Base-by-base conservation (phyloP, 2,888 invertebrate species). In the Agriopis aurantiaria region DNA sequence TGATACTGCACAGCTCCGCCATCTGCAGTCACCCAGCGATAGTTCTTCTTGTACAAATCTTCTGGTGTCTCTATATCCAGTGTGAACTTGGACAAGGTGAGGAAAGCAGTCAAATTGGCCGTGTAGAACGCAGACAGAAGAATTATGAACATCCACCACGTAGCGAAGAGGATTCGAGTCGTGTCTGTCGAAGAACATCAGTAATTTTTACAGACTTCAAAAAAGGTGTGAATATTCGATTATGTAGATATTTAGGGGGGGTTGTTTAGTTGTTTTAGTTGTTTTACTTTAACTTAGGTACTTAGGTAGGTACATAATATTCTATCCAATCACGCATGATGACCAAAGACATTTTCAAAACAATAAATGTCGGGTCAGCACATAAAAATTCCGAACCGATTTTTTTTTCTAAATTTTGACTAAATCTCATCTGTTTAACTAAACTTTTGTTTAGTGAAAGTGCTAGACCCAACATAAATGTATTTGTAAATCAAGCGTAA, bases 101-200 rank as follows among this genome's bases (percentile, higher is more conserved):
- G 94, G 84, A 98, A 98, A 12, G 98, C 98, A 0, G 98, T 98
- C 82, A 98, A 92, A 89, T 98, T 98, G 9, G 98, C 98, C 3
- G 98, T 98, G 89, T 98, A 98, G 89, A 98, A 98, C 11, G 98
- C 97, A 0, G 98, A 98, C 58, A 98, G 91, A 62, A 98, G 96
- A 49, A 97, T 97, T 78, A 98, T 97, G 86, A 98, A 98, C 72
- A 98, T 95, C 98, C 98, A 98, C 98, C 98, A 98, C 0, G 97
- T 97, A 10, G 98, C 97, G 88, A 98, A 98, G 9, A 98, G 93
- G 49, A 98, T 92, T 63, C 98, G 95, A 0, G 97, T 97, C 23
- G 98, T 97, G 89, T 98, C 98, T 98, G 66, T 52, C 86, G 11
- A 95, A 91, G 77, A 70, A 78, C 78, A 73, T 64, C 57, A 57